Base-by-base conservation (phyloP, 1,140 invertebrate genomes). In the Globodera ellingtonae region DNA sequence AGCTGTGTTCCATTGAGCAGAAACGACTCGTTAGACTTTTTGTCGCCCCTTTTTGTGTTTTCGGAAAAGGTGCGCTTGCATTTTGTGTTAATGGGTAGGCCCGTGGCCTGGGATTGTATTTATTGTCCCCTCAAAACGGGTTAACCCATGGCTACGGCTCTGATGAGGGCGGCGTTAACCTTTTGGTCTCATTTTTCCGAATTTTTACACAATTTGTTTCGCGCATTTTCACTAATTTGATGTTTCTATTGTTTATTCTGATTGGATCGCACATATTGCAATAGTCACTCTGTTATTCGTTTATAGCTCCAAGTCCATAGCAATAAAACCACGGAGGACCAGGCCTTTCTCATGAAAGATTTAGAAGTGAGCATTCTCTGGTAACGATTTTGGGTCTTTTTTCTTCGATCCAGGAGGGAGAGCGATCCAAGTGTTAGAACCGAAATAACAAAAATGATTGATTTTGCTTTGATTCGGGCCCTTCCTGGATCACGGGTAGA, bases 11-110 rank as follows among this genome's bases (percentile, higher is more conserved):
- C 92, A 24, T 75, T 85, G 82, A 95, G 94, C 88, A 91, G 82
- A 46, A 90, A 90, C 78, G 82, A 92, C 77, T 93, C 94, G 70
- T 92, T 95, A 76, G 92, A 92, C 77, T 98, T 98, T 86, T 94
- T 94, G 0, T 97, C 93, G 79, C 97, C 97, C 5, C 95, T 97
- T 87, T 98, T 99, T 89, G 94, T 98, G 56, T 99, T 98, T 90
- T 95, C 95, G 4, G 97, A 99, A 91, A 98, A 99, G 91, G 92
- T 93, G 90, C 75, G 71, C 72, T 62, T 10, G 50, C 50, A 13
- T 18, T 3, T 62, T 62, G 6, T 62, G 6, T 2, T 62, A 62
- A n/a, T 62, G 13, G 13, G 56, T 70, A 24, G 66, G 66, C n/a
- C 35, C 66, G 9, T 69, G 8, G 9, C 21, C 21, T 69, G 13